A percentile compares a stretch with the other conserved stretches of the same genome.
Conservation (phyloP, 2,113 vertebrate genomes). For the Carassius auratus region DNA sequence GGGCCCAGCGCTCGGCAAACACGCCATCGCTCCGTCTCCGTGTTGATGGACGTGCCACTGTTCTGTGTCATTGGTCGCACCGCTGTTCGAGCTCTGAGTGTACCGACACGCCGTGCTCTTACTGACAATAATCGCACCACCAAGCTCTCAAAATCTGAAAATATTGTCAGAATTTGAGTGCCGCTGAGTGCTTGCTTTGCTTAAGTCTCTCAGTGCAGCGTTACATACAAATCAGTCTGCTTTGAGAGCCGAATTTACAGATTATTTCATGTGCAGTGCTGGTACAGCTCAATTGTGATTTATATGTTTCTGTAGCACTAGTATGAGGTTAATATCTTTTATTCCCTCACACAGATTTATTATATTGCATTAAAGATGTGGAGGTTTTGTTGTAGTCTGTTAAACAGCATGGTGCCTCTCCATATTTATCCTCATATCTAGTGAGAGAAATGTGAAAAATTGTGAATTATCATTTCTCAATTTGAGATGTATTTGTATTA, state of each 20-base stretch:
- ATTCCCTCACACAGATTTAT: conserved; percentile 11
- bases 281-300: conserved; percentile 21
- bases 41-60: conserved; percentile 47
- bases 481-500: conserved; percentile 7
- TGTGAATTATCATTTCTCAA: conserved; percentile 9
- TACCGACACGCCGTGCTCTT: conserved; percentile 19
- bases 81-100: conserved; percentile 23
- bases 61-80: conserved; percentile 41
- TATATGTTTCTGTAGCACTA: conserved; percentile 35
- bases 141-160: conserved; percentile 25
- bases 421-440: conserved; percentile 59
- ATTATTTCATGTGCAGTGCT: conserved; percentile 12
- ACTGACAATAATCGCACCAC: conserved; percentile 30
- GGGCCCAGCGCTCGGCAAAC: conserved; percentile 33
- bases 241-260: neutral
- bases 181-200: conserved; percentile 1
- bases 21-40: conserved; percentile 43
- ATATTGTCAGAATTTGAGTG: conserved; percentile 30
- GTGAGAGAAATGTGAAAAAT: conserved; percentile 30
- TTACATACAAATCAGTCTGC: conserved; percentile 24
- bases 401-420: conserved; percentile 31
- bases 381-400: conserved; percentile 6
- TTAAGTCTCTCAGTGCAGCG: conserved; percentile 4
- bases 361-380: conserved; percentile 30
- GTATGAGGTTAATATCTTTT: neutral